phyloP scores from a whole-genome alignment of 2,113 vertebrate species.

The Pao palembangensis region DNA sequence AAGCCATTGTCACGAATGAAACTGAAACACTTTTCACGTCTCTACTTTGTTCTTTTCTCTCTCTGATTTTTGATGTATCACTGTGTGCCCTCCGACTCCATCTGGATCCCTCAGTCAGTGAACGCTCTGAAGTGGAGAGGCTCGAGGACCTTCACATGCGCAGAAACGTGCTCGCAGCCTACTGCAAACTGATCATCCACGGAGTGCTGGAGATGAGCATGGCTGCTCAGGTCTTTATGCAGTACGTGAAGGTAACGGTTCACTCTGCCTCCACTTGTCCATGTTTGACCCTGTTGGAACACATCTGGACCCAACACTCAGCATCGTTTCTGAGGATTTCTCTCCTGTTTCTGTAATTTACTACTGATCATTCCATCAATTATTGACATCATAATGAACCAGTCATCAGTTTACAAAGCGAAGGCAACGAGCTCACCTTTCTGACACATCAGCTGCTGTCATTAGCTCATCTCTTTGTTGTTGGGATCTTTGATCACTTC shows the following conservation, averaged over 20 bases:
- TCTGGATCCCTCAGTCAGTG: conserved; percentile 53
- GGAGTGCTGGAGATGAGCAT: conserved; percentile 84
- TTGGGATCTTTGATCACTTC: too few species aligned
- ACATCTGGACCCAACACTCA: too few species aligned
- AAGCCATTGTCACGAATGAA: conserved; percentile 63
- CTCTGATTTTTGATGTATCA: conserved; percentile 48
- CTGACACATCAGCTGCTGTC: too few species aligned
- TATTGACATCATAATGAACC: too few species aligned
- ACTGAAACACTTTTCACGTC: conserved; percentile 27
- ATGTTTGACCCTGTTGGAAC: too few species aligned
- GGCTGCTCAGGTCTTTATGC: conserved; percentile 82
- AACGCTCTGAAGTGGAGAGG: conserved; percentile 61
- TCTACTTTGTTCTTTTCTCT: conserved; percentile 50
- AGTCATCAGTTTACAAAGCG: too few species aligned
- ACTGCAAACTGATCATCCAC: conserved; percentile 84
- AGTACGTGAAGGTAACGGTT: conserved; percentile 83
- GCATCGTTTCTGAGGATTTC: too few species aligned
- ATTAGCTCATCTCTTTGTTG: too few species aligned
- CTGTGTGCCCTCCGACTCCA: conserved; percentile 5
- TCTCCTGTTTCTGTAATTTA: too few species aligned
- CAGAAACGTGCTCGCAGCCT: conserved; percentile 81
- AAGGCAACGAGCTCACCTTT: too few species aligned
- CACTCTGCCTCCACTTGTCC: too few species aligned
- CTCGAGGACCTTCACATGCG: conserved; percentile 78
- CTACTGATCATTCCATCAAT: too few species aligned